Conservation (phyloP, 1,140 invertebrate genomes). For the Tetramorium parvispinum region DNA sequence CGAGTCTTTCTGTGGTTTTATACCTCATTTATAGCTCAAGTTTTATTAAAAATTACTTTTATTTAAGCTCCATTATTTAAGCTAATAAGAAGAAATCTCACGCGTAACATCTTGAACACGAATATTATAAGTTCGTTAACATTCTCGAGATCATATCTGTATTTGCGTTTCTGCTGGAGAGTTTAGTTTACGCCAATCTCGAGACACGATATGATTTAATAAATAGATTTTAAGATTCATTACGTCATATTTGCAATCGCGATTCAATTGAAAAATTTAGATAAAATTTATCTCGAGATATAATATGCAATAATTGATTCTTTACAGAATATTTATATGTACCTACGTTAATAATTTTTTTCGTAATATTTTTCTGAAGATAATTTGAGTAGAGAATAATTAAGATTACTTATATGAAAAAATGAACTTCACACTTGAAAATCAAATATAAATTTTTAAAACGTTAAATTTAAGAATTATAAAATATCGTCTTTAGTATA, state of each 20-base stretch:
- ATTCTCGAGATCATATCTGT: background rate
- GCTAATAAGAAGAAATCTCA: background rate
- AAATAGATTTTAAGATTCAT: background rate
- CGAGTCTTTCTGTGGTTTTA: background rate
- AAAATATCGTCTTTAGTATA: too few species aligned
- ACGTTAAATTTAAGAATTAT: too few species aligned
- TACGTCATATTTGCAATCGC: background rate
- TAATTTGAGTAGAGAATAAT: background rate
- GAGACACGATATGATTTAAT: background rate
- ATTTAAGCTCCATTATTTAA: too few species aligned
- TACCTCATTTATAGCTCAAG: slow-evolving; percentile 11
- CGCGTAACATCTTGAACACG: background rate
- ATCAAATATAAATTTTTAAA: too few species aligned
- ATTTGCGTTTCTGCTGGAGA: background rate
- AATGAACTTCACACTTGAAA: too few species aligned
- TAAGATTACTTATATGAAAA: background rate
- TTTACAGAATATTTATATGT: background rate
- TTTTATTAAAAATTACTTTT: slow-evolving; percentile 26
- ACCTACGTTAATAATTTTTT: background rate
- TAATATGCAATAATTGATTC: background rate
- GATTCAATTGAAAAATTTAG: background rate
- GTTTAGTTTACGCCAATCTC: background rate
- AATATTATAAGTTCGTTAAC: background rate
- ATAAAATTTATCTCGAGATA: background rate
- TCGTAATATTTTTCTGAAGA: background rate